A percentile compares a stretch with the other conserved stretches of the same genome.
Conservation (phyloP, 1,140 invertebrate genomes). For the Bathynomus jamesi region DNA sequence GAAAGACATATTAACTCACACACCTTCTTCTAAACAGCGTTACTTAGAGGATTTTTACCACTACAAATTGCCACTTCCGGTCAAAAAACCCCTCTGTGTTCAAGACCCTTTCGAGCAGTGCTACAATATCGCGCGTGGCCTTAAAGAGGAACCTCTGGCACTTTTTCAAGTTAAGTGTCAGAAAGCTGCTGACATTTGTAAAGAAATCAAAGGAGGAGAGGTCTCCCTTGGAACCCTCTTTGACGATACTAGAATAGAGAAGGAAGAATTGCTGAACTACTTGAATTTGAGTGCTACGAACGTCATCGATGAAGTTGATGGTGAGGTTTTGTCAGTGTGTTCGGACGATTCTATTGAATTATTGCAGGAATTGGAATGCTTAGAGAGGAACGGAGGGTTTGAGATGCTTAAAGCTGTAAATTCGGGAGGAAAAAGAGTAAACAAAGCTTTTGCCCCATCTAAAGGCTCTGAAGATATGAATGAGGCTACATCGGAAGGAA, state of each 20-base stretch:
- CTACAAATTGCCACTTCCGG: slow-evolving; percentile 38
- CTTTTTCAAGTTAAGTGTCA: slow-evolving; percentile 23
- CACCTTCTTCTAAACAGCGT: slow-evolving; percentile 42
- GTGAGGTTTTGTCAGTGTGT: not conserved
- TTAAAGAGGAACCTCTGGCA: slow-evolving; percentile 5
- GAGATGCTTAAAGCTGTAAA: too few species aligned
- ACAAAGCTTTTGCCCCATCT: too few species aligned
- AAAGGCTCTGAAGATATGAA: not conserved
- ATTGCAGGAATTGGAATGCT: not conserved
- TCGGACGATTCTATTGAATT: not conserved
- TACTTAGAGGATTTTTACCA: slow-evolving; percentile 44
- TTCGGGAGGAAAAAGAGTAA: too few species aligned
- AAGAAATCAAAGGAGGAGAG: not conserved
- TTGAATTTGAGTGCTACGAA: too few species aligned
- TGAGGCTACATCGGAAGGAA: not conserved
- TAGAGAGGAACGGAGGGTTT: not conserved
- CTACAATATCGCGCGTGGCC: slow-evolving; percentile 46
- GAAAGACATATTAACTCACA: slow-evolving; percentile 42
- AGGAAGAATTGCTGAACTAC: too few species aligned
- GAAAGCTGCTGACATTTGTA: slow-evolving; percentile 14
- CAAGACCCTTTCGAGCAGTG: slow-evolving; percentile 57
- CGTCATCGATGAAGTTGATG: not conserved
- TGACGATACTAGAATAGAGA: not conserved
- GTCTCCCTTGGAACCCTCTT: not conserved
- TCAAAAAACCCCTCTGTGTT: slow-evolving; percentile 47